Evolutionary conservation across 2,113 vertebrate genomes (phyloP).

Genomic region (Menidia beryllina): DNA sequence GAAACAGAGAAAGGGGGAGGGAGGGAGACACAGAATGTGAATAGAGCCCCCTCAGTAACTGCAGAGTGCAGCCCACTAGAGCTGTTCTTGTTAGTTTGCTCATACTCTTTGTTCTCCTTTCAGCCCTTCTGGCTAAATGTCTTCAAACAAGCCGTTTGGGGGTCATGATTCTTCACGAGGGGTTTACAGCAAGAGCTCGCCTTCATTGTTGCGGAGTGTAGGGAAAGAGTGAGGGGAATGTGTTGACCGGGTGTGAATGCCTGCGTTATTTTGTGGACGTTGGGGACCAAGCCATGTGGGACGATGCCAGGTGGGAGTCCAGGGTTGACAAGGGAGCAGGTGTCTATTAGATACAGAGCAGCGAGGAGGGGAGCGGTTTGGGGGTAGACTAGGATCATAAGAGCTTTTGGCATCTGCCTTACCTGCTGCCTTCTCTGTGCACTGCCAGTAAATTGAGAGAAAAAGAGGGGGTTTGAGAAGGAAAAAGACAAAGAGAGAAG

Average conservation of each 20-base stretch:
- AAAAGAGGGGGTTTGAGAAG: constrained; percentile 5
- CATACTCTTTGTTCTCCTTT: constrained; percentile 70
- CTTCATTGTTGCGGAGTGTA: constrained; percentile 18
- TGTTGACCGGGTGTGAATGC: constrained; percentile 17
- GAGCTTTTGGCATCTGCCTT: constrained; percentile 70
- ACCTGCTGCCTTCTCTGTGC: constrained; percentile 67
- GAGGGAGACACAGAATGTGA: constrained; percentile 46
- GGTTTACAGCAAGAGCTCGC: constrained; percentile 39
- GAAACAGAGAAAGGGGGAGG: constrained; percentile 38
- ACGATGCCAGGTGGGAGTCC: constrained; percentile 56
- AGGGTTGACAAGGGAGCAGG: constrained; percentile 70
- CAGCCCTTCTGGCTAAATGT: constrained; percentile 62
- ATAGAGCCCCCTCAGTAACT: constrained; percentile 65
- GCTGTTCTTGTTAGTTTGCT: constrained; percentile 72
- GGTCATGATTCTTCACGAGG: constrained; percentile 54
- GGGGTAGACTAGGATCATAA: constrained; percentile 24
- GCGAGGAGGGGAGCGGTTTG: constrained; percentile 12
- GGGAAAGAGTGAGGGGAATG: constrained; percentile 33
- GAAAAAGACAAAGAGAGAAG: constrained; percentile 11
- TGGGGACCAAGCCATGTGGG: constrained; percentile 56
- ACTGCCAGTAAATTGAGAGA: constrained; percentile 37
- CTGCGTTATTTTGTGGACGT: constrained; percentile 16
- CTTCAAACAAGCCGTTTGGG: constrained; percentile 69
- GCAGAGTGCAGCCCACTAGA: constrained; percentile 60
- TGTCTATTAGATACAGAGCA: constrained; percentile 66